A percentile compares a stretch with the other conserved stretches of the same genome.
These are phyloP conservation scores for Tuta absoluta DNA, from an alignment of 2,888 invertebrate genomes.

Conservation along the genomic window DNA sequence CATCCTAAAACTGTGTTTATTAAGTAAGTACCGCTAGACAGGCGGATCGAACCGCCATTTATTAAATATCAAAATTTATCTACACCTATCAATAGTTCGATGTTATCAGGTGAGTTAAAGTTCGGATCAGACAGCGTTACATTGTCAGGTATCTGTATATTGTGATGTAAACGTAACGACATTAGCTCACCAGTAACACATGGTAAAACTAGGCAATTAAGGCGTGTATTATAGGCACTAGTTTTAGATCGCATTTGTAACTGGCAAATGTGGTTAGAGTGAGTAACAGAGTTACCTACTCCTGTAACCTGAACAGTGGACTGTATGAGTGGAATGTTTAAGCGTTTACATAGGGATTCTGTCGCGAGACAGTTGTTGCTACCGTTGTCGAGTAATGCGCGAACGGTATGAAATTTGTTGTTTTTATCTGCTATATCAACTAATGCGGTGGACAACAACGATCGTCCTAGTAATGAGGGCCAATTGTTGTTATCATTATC, in stretches of 20 bases:
- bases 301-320: constrained; percentile 8
- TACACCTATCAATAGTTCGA: constrained; percentile 29
- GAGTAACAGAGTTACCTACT: constrained; percentile 6
- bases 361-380: constrained; percentile 36
- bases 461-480: constrained; percentile 26
- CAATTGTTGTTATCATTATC: constrained; percentile 18
- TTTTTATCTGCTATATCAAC: constrained; percentile 14
- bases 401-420: constrained; percentile 31
- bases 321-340: constrained; percentile 9
- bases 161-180: background rate
- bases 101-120: constrained; percentile 24
- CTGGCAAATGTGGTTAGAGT: background rate
- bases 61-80: constrained; percentile 26
- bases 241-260: background rate
- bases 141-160: constrained; percentile 25
- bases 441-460: constrained; percentile 36
- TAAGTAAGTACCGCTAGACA: constrained; percentile 26
- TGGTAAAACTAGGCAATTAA: constrained; percentile 11
- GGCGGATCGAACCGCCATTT: constrained; percentile 23
- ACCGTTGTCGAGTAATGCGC: constrained; percentile 36
- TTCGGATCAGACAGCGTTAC: constrained; percentile 31
- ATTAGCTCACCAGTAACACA: background rate
- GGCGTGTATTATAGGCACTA: background rate
- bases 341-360: constrained; percentile 20
- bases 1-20: constrained; percentile 30